Conservation (phyloP, 2,113 vertebrate species). For the Microtus montanus region DNA sequence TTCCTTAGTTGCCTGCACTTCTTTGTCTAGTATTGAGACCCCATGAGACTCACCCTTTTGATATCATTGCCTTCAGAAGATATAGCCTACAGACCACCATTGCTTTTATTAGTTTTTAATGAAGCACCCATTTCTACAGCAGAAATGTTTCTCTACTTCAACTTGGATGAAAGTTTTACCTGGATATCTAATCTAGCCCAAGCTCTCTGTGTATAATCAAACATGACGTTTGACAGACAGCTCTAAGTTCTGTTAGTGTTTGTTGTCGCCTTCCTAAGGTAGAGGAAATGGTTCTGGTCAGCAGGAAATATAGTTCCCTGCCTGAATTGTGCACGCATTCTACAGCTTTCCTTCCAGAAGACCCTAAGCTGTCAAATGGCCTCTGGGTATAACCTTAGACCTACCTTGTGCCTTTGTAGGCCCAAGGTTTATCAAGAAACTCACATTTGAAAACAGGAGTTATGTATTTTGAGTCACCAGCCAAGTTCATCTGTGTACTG, state of each 20-base stretch:
- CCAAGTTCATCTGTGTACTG: not conserved
- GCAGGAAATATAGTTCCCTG: not conserved
- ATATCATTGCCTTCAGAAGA: not conserved
- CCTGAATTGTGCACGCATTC: not conserved
- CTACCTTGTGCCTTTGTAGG: not conserved
- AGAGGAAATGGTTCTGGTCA: slow-evolving; percentile 1
- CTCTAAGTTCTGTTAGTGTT: not conserved
- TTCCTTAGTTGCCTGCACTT: not conserved
- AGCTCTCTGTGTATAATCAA: not conserved
- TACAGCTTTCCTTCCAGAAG: not conserved
- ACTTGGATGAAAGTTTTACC: not conserved
- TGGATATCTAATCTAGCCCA: not conserved
- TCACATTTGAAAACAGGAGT: not conserved
- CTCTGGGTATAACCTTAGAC: not conserved
- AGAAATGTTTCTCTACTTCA: not conserved
- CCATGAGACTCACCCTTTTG: not conserved
- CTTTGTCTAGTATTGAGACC: not conserved
- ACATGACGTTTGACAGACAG: slow-evolving; percentile 21
- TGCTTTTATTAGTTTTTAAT: not conserved
- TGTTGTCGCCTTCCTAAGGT: not conserved
- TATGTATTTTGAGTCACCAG: not conserved
- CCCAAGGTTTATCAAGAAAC: not conserved
- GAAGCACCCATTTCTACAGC: not conserved
- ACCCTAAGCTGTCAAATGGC: slow-evolving; percentile 4
- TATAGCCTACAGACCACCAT: not conserved